These are phyloP conservation scores for Sternotherus odoratus DNA, from an alignment of 2,797 vertebrate species.

Conservation along the genomic window DNA sequence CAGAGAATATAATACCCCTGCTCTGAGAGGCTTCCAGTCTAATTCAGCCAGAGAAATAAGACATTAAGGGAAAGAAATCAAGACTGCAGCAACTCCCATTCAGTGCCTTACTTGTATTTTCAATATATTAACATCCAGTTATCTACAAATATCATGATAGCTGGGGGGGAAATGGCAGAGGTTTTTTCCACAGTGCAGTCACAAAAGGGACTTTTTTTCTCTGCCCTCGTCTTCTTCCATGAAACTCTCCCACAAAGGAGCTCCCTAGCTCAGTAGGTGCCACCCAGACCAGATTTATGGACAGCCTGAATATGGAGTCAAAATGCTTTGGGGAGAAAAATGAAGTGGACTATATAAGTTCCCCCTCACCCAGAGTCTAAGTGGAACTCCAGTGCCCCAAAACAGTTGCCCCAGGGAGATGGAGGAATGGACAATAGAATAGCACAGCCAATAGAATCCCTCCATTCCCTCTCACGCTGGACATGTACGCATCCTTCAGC, in stretches of 20 bases:
- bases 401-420: neutral
- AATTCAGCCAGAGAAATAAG: fast-evolving
- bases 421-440: neutral
- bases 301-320: neutral
- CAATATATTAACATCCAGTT: neutral
- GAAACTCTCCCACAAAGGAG: neutral
- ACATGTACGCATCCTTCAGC: neutral
- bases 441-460: neutral
- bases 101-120: neutral
- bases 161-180: neutral
- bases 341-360: neutral
- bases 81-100: neutral
- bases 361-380: neutral
- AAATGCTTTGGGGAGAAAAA: neutral
- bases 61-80: neutral
- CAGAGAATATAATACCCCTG: neutral
- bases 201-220: neutral
- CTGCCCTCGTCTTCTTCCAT: neutral
- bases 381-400: neutral
- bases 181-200: too few species aligned
- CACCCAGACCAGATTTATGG: neutral
- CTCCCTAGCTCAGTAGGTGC: neutral
- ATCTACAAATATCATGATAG: neutral
- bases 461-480: neutral
- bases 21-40: neutral